phyloP scores from a whole-genome alignment of 2,888 invertebrate genomes.

The Chrysolina haemoptera region DNA sequence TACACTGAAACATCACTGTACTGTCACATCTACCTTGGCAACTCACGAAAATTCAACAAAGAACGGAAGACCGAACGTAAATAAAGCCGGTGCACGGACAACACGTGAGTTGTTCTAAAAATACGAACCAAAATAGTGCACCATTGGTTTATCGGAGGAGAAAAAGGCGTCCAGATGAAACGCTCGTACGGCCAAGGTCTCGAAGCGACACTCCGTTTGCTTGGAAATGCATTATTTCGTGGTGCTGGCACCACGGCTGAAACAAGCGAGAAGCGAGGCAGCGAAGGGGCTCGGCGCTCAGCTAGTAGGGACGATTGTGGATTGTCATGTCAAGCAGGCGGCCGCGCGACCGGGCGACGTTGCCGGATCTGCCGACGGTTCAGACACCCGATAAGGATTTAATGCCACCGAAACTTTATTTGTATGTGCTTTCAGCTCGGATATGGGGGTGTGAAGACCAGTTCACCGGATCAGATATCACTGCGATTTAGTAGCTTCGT shows the following conservation, averaged over 20 bases:
- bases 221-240: constrained; percentile 41
- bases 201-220: constrained; percentile 25
- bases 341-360: constrained; percentile 17
- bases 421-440: constrained; percentile 4
- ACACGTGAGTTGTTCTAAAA: constrained; percentile 54
- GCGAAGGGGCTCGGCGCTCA: constrained; percentile 27
- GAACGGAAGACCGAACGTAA: constrained; percentile 58
- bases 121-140: constrained; percentile 50
- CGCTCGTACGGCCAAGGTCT: constrained; percentile 41
- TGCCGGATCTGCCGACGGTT: constrained; percentile 26
- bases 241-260: constrained; percentile 35
- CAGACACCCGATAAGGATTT: constrained; percentile 19
- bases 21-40: constrained; percentile 30
- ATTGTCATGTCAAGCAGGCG: constrained; percentile 39
- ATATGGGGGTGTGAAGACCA: constrained; percentile 23
- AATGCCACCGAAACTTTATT: neutral
- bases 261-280: constrained; percentile 27
- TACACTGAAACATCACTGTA: constrained; percentile 83
- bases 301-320: constrained; percentile 43
- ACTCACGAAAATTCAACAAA: constrained; percentile 43
- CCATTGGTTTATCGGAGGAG: constrained; percentile 35
- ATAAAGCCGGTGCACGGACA: constrained; percentile 57
- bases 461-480: constrained; percentile 16
- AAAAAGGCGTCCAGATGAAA: constrained; percentile 22
- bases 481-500: constrained; percentile 12